Base-by-base conservation (phyloP, 2,113 vertebrate species). In the Nipponia nippon region DNA sequence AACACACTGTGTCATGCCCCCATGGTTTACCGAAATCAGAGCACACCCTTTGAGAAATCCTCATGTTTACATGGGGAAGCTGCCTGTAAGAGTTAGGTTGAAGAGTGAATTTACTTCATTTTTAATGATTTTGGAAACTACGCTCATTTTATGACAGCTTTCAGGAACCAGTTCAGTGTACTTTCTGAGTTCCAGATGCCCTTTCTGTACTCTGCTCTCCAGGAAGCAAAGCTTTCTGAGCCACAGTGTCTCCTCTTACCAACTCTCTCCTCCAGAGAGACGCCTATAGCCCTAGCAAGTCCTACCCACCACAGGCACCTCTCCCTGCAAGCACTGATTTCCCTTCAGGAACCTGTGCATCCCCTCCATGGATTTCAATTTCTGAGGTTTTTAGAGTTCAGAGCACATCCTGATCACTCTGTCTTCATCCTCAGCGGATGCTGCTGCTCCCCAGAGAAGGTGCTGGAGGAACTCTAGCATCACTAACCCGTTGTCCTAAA, bases 361-460 rank as follows among this genome's bases (percentile, higher is more conserved):
- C 26, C 40, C 13, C 13, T 38, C 53, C 42, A 30, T 0, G 0
- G 10, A 16, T 38, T 46, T 27, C 10, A 8, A 29, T 2, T 62
- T 55, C 40, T 10, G 34, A n/a, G 21, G 3, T 34, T 65, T 73
- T n/a, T 2, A 7, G 8, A 26, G 25, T 42, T 67, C 34, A 61
- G 61, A 67, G 25, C 16, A 47, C 75, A 67, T 27, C 30, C 38
- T 22, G 4, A 40, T 18, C 4, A 7, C 13, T 36, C 17, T 6
- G 16, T 42, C 53, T 10, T 67, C 62, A 44, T 16, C 46, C 34
- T 52, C 89, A 40, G n/a, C 55, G 38, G 56, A 73, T 6, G 8
- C 44, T 73, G 59, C 34, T 17, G 52, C 67, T 80, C 46, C 59
- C 38, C 52, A 47, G 67, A 50, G 63, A 12, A 70, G 49, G 22